Base-by-base conservation (phyloP, 2,113 vertebrate genomes). In the Cranoglanis bouderius region DNA sequence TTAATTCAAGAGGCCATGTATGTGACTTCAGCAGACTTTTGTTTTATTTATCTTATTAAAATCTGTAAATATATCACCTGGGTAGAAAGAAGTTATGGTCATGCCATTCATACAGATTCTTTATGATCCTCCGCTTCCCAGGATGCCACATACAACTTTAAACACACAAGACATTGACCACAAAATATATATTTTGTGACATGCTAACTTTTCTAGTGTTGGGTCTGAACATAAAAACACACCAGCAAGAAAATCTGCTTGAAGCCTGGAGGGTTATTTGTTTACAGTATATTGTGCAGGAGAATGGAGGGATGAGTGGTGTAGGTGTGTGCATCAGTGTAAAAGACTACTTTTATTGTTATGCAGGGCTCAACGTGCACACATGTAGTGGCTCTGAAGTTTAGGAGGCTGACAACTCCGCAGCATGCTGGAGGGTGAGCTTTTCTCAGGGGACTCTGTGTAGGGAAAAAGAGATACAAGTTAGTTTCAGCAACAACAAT, bases 331-430 rank as follows among this genome's bases (percentile, higher is more conserved):
- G 55, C 1, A 61, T 43, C 24, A 61, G 24, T 83, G 55, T 59
- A 61, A 83, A 83, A 61, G 81, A 59, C 32, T 59, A 26, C 35
- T 83, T 40, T 61, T 2, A 38, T 59, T 61, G 21, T 59, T 13
- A 24, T 83, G 55, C n/a, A 13, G 29, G 81, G 12, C 81, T 61
- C 81, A 83, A 29, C 8, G 13, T 29, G 35, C 81, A 83, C 55
- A 83, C 21, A 83, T 83, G 21, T 83, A 83, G 55, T 61, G 81
- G 14, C 53, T 82, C 40, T 83, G 35, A 83, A 83, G 81, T 83
- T 83, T 61, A 59, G 55, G 24, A 61, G 81, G 35, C 55, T 83
- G 81, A 43, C 81, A 83, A 29, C 81, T 43, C 32, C 1, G 2
- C 55, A 80, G 53, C 32, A 59, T 59, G 35, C 81, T 83, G 81